Evolutionary conservation across 2,113 vertebrate genomes (phyloP), one percentile per base, ranked within the genome.

Genomic region (Tapirus terrestris): DNA sequence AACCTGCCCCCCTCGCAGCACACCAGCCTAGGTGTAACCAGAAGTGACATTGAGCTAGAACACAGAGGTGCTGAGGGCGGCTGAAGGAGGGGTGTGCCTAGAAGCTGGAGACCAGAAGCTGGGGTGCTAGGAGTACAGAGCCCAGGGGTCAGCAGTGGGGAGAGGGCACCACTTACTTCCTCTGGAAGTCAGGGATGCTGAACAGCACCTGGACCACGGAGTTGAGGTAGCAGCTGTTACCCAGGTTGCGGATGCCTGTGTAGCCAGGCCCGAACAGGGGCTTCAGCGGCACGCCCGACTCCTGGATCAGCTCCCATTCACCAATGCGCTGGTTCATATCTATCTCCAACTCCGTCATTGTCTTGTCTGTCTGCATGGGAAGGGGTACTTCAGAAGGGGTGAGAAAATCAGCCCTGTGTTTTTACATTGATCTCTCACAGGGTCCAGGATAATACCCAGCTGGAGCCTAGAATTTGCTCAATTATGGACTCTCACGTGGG

Each of bases 171-270:
- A 99, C 99, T 99, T 85, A 99, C 99, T 99, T 99, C 99, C 98
- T 99, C 99, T 99, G 99, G 99, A 99, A 99, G 98, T 99, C 99
- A 9, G 99, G 99, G 97, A 99, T 99, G 98, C 99, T 99, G 99
- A 99, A 99, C 98, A 99, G 99, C 99, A 99, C 99, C 99, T 99
- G 99, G 99, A 99, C 99, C 99, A 99, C 99, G 3, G 99, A 99
- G 98, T 99, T 99, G 99, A 99, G 99, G 99, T 99, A 99, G 99
- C 99, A 99, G 98, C 99, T 99, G 99, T 99, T 99, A 85, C 99
- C 99, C 98, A 99, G 98, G 98, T 99, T 99, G 86, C 99, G 99
- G 99, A 99, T 99, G 84, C 99, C 99, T 0, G 99, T 99, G 98
- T 99, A 99, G 51, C 99, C 99, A 0, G 99, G 99, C 75, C 99